Base-by-base conservation (phyloP, 2,888 invertebrate species). In the Bembecia ichneumoniformis region DNA sequence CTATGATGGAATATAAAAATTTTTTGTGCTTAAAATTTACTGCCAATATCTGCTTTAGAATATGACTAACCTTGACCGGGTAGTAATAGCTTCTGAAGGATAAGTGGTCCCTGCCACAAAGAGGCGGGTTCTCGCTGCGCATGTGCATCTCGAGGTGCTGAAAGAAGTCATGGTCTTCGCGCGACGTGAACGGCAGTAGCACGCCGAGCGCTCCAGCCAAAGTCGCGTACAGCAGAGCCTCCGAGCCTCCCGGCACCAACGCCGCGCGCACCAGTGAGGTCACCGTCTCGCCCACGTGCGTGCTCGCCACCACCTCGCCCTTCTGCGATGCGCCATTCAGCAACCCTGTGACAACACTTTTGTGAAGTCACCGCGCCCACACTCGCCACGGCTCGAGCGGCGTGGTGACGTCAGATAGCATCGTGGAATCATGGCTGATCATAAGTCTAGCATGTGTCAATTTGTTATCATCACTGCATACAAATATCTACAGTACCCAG, bases 71-170 rank as follows among this genome's bases (percentile, higher is more conserved):
- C 91, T 97, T 97, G 35, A 98, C 96, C 35, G 99, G 98, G 74
- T 96, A 98, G 82, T 99, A 99, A 69, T 97, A 98, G 53, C 98
- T 98, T 63, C 99, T 91, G 82, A 94, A 99, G 0, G 98, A 96
- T 28, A 99, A 89, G 78, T 99, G 99, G 80, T 99, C 99, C 15
- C 99, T 89, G 0, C 99, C 99, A 82, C 98, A 98, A 0, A 99
- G 82, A 0, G 99, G 98, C 0, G 97, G 91, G 80, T 98, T 95
- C 78, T 99, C 99, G 57, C 97, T 96, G 48, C 99, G 89, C 97
- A 99, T 97, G 77, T 99, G 98, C 99, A 99, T 99, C 81, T 99
- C 99, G 55, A 99, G 87, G 83, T 99, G 98, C 73, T 99, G 98
- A 88, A 99, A 99, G 78, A 99, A 99, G 74, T 99, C 99, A 64